Conservation (phyloP, 2,888 invertebrate genomes). For the Drosophila cracens region DNA sequence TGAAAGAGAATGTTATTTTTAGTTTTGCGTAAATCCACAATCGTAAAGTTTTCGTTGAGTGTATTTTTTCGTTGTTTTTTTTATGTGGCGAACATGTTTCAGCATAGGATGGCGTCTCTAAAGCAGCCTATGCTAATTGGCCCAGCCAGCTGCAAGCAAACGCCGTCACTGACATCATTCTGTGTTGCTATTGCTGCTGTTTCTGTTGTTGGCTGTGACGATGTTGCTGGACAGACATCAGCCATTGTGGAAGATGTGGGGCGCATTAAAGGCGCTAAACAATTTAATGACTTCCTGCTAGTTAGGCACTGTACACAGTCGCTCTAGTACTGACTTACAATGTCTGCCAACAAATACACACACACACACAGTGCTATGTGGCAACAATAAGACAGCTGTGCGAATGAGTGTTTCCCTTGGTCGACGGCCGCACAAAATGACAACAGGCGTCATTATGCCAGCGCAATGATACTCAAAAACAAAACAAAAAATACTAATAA, state of each 20-base stretch:
- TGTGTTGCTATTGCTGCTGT: slow-evolving; percentile 13
- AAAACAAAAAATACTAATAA: slow-evolving; percentile 5
- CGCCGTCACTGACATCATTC: slow-evolving; percentile 34
- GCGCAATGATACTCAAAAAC: slow-evolving; percentile 21
- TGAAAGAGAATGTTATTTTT: background rate
- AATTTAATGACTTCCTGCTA: slow-evolving; percentile 78
- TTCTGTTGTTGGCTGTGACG: slow-evolving; percentile 13
- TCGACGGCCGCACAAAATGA: slow-evolving; percentile 54
- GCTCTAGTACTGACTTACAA: slow-evolving; percentile 12
- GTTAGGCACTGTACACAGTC: slow-evolving; percentile 58
- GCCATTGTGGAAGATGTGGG: slow-evolving; percentile 38
- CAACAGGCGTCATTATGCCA: slow-evolving; percentile 69
- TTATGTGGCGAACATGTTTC: slow-evolving; percentile 6
- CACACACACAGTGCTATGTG: slow-evolving; percentile 25
- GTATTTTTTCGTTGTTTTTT: background rate
- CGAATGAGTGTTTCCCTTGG: slow-evolving; percentile 70
- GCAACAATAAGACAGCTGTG: slow-evolving; percentile 65
- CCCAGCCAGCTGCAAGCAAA: slow-evolving; percentile 33
- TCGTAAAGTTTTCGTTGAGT: background rate
- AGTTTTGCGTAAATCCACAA: background rate
- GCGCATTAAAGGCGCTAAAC: slow-evolving; percentile 70
- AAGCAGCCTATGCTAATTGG: slow-evolving; percentile 46
- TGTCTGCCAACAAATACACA: slow-evolving; percentile 7
- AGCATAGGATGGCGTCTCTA: slow-evolving; percentile 6
- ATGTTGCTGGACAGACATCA: slow-evolving; percentile 5